phyloP scores from a whole-genome alignment of 2,113 vertebrate species.

The Peucedramus taeniatus region DNA sequence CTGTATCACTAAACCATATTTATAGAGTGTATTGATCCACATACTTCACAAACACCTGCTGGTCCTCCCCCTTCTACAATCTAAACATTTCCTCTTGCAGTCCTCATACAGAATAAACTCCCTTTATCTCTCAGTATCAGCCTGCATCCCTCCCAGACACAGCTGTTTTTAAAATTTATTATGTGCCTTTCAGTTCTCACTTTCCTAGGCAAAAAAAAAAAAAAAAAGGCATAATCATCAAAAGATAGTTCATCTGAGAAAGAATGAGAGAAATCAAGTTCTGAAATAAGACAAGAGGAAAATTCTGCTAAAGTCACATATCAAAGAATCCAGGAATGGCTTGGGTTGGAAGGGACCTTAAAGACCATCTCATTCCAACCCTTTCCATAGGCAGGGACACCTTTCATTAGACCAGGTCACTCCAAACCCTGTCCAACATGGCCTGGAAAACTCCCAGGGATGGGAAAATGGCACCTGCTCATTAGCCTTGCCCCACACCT shows the following conservation, averaged over 20 bases:
- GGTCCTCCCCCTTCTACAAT: too few relatives aligned
- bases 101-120: neutral
- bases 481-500: rapidly evolving
- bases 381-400: neutral
- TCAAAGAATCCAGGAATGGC: neutral
- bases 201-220: neutral
- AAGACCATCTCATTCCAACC: neutral
- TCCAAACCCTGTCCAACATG: neutral
- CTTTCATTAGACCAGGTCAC: neutral
- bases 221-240: rapidly evolving
- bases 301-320: neutral
- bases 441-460: neutral
- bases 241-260: neutral
- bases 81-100: neutral
- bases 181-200: neutral
- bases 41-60: neutral
- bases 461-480: neutral
- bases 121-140: neutral
- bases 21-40: neutral
- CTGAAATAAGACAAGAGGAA: rapidly evolving
- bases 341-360: neutral
- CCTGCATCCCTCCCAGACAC: neutral
- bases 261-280: neutral
- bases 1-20: neutral
- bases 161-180: neutral